Evolutionary conservation across 1,140 invertebrate genomes (phyloP), one percentile per base, ranked within the genome.

Genomic region (Zaprionus gabonicus): DNA sequence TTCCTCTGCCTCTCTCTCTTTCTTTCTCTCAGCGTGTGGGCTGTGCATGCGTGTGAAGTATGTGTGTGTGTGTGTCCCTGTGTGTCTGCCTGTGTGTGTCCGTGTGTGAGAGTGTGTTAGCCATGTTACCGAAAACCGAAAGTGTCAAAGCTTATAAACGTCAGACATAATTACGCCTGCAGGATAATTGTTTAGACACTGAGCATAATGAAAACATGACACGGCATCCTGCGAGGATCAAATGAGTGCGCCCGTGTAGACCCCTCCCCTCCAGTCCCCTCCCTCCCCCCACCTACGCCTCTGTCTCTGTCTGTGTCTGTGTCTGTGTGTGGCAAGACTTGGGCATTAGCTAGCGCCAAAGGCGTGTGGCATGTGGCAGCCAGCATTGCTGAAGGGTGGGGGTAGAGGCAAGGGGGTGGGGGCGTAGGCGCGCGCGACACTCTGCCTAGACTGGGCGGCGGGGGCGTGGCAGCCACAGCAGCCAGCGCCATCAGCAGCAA

Each of bases 111-210:
- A 56, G 55, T 78, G 71, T 64, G 36, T 76, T 58, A 62, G 74
- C 59, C 81, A 90, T 82, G 85, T 81, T 81, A 80, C 81, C 79
- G 76, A 90, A 90, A 91, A 85, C 88, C 85, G 84, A 91, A 91
- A 91, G 90, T 91, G 90, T 91, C 90, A 91, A 91, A 86, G 90
- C 91, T 91, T 92, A 91, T 91, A 92, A 91, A 91, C 83, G 86
- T 87, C 80, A 84, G 76, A 72, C 86, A 91, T 91, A 91, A 91
- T 91, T 91, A 91, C 90, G 86, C 85, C 90, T 91, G 81, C 86
- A 91, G 90, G 90, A 91, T 91, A 91, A 91, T 91, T 91, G 91
- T 91, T 91, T 91, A 90, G 91, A 91, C 91, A 91, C 91, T 91
- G 91, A 91, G 85, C 91, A 90, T 91, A 91, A 91, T 91, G 87